Evolutionary conservation across 2,888 invertebrate genomes (phyloP).

Genomic region (Galeruca laticollis): DNA sequence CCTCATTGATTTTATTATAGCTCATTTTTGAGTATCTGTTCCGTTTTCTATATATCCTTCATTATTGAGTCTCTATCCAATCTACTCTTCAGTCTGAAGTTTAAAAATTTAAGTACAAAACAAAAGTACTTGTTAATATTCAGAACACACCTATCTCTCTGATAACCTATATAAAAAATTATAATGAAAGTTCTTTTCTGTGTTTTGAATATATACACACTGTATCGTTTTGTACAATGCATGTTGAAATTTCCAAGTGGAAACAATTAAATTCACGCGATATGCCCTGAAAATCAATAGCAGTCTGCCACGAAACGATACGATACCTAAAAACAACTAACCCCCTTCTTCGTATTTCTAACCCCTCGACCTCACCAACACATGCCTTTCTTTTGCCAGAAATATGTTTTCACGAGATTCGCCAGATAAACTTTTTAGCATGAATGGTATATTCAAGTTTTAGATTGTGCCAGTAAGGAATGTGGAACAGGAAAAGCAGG

Average conservation of each 20-base stretch:
- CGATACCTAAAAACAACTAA: conserved; percentile 38
- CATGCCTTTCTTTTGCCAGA: conserved; percentile 18
- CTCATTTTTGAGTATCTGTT: too few relatives aligned
- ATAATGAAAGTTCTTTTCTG: not conserved
- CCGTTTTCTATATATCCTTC: too few relatives aligned
- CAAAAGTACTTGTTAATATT: too few relatives aligned
- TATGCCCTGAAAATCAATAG: conserved; percentile 40
- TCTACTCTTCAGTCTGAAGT: too few relatives aligned
- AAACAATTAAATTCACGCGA: conserved; percentile 50
- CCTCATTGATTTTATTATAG: too few relatives aligned
- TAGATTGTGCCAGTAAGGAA: conserved; percentile 24
- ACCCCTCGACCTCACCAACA: conserved; percentile 1
- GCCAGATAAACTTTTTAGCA: conserved; percentile 33
- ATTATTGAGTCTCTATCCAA: too few relatives aligned
- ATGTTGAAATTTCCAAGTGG: conserved; percentile 42
- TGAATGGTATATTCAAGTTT: conserved; percentile 33
- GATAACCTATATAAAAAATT: too few relatives aligned
- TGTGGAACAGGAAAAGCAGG: conserved; percentile 6
- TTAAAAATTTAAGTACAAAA: too few relatives aligned
- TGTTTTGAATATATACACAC: not conserved
- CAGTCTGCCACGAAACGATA: conserved; percentile 37
- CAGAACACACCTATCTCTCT: too few relatives aligned
- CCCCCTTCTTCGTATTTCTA: conserved; percentile 18
- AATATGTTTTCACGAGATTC: conserved; percentile 34
- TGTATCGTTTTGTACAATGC: conserved; percentile 19